Evolutionary conservation across 2,113 vertebrate species (phyloP).

Genomic region (Murina feae): DNA sequence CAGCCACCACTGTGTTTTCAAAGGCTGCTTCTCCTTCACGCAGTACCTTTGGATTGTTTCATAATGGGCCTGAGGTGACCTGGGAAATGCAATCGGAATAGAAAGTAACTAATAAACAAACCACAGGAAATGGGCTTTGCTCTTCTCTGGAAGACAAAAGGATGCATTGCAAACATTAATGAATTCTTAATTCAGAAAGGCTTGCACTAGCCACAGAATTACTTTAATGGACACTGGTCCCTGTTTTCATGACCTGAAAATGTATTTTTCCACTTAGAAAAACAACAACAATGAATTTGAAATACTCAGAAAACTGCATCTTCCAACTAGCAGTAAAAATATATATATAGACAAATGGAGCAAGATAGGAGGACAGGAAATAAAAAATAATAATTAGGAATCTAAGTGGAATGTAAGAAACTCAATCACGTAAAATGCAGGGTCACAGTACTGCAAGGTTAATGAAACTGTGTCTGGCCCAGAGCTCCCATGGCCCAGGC

Average conservation of each 20-base stretch:
- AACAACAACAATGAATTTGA: background rate
- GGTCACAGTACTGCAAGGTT: background rate
- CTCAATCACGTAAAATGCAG: background rate
- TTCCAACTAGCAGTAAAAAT: background rate
- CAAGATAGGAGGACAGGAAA: background rate
- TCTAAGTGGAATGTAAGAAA: background rate
- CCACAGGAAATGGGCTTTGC: constrained; percentile 6
- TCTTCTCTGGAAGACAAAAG: constrained; percentile 11
- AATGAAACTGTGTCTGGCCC: background rate
- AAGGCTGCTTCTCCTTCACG: background rate
- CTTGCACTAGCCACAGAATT: background rate
- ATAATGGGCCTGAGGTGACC: constrained; percentile 5
- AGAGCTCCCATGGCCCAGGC: background rate
- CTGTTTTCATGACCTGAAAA: constrained; percentile 42
- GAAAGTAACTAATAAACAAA: constrained; percentile 45
- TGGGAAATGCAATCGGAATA: constrained; percentile 14
- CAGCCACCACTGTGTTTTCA: background rate
- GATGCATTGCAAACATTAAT: constrained; percentile 24
- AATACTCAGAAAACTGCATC: constrained; percentile 13
- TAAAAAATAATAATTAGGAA: background rate
- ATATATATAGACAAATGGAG: background rate
- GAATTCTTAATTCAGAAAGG: constrained; percentile 38
- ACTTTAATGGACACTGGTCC: background rate
- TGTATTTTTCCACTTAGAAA: background rate
- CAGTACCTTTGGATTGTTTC: background rate